Base-by-base conservation (phyloP, 2,797 vertebrate genomes). In the Thalassophryne amazonica region DNA sequence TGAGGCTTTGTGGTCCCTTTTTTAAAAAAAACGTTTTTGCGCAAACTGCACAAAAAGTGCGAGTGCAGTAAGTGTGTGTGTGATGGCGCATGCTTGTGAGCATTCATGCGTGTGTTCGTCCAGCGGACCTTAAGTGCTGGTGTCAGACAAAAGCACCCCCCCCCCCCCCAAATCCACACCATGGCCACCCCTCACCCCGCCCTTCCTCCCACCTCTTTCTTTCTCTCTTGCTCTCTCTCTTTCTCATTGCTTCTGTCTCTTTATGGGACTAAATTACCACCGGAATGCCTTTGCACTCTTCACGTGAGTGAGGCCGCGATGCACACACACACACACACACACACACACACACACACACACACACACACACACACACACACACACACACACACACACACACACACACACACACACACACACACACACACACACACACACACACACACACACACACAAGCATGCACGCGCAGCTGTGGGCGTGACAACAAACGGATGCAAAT, bases 241-340 rank as follows among this genome's bases (percentile, higher is more conserved):
- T 47, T 60, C 45, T 43, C 73, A 50, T 58, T 18, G 69, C 66
- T 60, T 17, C 41, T 54, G 54, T 59, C 66, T 77, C 72, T 75
- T 94, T 93, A 93, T 88, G 88, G 59, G 87, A 91, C 93, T 93
- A 94, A 97, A 96, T 95, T 94, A 96, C 93, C 73, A 52, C 88
- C 79, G 91, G 88, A 96, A 93, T 86, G 83, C 84, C 83, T n/a
- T n/a, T 85, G 88, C 89, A 89, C 89, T 91, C 87, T 89, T 82
- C 90, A 92, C 92, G 93, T 88, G 89, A 90, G 48, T 89, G 89
- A 86, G 88, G 91, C 86, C 81, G 83, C 79, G 57, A 67, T 45
- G 42, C 61, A 70, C 61, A 49, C 49, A 36, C 55, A 70, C 48
- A 58, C 37, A 59, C 34, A 61, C 17, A 14, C 42, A 71, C 42